phyloP scores from a whole-genome alignment of 2,113 vertebrate genomes.

The Artemisiospiza belli region DNA sequence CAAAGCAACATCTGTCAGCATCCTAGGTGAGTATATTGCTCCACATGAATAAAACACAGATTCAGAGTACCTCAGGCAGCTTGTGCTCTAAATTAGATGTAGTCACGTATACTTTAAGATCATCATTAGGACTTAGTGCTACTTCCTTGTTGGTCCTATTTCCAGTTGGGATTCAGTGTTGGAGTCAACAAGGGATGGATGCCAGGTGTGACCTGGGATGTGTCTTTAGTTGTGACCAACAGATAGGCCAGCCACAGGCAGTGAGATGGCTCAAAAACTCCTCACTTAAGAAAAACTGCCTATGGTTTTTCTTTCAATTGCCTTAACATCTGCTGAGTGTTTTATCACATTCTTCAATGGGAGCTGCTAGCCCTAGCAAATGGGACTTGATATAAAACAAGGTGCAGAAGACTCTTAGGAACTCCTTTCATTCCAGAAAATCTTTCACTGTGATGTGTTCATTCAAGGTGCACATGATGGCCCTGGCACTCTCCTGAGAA shows the following conservation, averaged over 20 bases:
- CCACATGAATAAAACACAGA: background rate
- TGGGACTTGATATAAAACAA: background rate
- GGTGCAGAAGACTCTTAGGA: background rate
- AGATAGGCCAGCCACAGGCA: background rate
- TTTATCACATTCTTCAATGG: background rate
- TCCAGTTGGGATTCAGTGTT: background rate
- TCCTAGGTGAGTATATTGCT: constrained; percentile 9
- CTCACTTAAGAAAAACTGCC: background rate
- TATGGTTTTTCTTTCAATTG: background rate
- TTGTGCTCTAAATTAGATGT: background rate
- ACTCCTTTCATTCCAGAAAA: background rate
- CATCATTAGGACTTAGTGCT: background rate
- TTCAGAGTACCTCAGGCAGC: background rate
- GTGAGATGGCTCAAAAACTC: background rate
- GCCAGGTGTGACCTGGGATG: background rate
- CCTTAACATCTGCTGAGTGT: background rate
- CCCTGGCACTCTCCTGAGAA: background rate
- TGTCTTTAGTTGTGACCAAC: background rate
- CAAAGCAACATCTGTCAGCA: background rate
- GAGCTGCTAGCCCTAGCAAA: background rate
- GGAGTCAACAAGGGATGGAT: background rate
- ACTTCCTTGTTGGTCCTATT: background rate
- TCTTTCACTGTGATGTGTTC: background rate
- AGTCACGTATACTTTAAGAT: background rate
- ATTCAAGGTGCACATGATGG: background rate